Conservation (phyloP, 2,888 invertebrate species). For the Podotricha telesiphe region DNA sequence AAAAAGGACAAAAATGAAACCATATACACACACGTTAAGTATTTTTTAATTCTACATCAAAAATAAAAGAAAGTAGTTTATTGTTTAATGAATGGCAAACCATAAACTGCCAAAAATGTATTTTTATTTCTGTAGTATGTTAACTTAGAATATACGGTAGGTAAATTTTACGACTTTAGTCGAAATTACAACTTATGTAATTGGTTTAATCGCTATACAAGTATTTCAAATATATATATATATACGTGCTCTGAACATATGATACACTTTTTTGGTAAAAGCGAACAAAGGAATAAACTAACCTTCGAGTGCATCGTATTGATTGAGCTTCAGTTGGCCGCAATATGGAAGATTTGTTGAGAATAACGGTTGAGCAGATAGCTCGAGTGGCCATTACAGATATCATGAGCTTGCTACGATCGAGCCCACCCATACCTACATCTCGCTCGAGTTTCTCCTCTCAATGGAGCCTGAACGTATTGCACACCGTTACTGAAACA, state of each 20-base stretch:
- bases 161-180: not conserved
- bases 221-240: not conserved
- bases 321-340: slow-evolving; percentile 57
- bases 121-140: not conserved
- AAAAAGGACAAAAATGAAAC: not conserved
- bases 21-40: no score
- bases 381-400: slow-evolving; percentile 80
- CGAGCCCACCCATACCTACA: slow-evolving; percentile 67
- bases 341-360: slow-evolving; percentile 78
- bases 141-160: not conserved
- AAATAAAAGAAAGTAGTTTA: not conserved
- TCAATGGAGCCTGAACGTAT: slow-evolving; percentile 34
- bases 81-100: not conserved
- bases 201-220: not conserved
- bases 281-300: slow-evolving; percentile 45
- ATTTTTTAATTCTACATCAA: no score
- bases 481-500: slow-evolving; percentile 40
- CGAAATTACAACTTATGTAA: not conserved
- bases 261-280: slow-evolving; percentile 30
- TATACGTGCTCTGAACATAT: not conserved
- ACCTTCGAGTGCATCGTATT: slow-evolving; percentile 44
- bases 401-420: slow-evolving; percentile 71
- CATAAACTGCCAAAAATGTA: not conserved
- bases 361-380: slow-evolving; percentile 76
- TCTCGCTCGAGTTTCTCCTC: slow-evolving; percentile 61